Conservation (phyloP, 2,888 invertebrate species). For the Amblyteles armatorius region DNA sequence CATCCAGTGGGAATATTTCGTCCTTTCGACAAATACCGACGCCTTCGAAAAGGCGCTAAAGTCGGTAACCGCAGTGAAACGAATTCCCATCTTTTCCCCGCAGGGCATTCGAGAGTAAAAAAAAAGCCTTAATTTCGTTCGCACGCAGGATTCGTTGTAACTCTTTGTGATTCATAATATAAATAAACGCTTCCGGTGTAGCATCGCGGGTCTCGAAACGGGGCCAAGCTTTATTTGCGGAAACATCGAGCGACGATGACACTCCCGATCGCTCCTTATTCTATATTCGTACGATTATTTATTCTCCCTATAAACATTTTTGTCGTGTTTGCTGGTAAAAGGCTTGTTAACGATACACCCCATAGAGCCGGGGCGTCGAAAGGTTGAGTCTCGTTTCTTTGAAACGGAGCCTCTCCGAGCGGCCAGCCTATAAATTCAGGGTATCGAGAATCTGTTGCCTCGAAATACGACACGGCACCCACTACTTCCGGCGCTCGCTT, state of each 20-base stretch:
- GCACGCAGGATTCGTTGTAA: neutral
- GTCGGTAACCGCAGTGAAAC: no score
- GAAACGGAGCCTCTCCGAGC: neutral
- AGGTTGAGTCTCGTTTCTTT: conserved; percentile 26
- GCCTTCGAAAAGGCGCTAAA: no score
- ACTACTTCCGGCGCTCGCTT: conserved; percentile 71
- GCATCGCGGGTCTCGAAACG: neutral
- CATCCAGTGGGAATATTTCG: no score
- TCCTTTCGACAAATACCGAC: no score
- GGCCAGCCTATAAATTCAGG: conserved; percentile 31
- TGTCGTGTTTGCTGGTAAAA: neutral
- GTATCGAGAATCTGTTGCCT: conserved; percentile 43
- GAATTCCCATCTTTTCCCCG: no score
- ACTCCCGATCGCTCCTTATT: conserved; percentile 22
- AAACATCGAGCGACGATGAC: neutral
- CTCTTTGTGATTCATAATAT: neutral
- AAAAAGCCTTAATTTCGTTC: neutral
- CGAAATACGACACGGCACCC: conserved; percentile 57
- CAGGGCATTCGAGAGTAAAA: no score
- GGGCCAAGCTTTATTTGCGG: neutral
- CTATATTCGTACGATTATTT: neutral
- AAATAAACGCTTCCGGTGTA: neutral
- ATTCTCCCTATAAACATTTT: neutral
- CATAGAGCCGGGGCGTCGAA: conserved; percentile 6
- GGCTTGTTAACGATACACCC: conserved; percentile 2